Conservation (phyloP, 2,888 invertebrate genomes). For the Sinelater perroti region DNA sequence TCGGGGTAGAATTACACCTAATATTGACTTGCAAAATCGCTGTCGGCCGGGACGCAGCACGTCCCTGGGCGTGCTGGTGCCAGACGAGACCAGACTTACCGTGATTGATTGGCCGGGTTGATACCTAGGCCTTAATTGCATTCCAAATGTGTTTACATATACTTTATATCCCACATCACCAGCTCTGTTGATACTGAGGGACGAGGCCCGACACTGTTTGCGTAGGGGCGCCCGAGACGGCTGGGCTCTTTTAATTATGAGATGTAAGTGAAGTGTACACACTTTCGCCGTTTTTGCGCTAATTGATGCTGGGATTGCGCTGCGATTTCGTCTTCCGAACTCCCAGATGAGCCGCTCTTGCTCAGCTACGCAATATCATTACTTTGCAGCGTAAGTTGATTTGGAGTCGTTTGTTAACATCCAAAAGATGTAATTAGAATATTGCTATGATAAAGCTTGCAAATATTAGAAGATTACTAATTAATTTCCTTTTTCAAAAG, state of each 20-base stretch:
- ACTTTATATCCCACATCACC: conserved; percentile 55
- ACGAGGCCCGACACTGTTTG: conserved; percentile 47
- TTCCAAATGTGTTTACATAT: conserved; percentile 60
- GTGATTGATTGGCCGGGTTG: conserved; percentile 60
- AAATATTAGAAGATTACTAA: no score
- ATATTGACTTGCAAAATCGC: conserved; percentile 61
- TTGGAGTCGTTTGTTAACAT: no score
- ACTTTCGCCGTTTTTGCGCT: conserved; percentile 45
- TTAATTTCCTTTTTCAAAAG: no score
- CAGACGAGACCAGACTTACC: conserved; percentile 59
- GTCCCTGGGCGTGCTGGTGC: conserved; percentile 58
- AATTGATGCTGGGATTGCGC: conserved; percentile 45
- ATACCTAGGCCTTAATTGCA: conserved; percentile 60
- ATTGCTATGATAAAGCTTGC: no score
- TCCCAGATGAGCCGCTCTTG: no score
- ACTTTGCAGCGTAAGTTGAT: no score
- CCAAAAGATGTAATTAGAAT: no score
- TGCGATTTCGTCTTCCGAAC: conserved; percentile 17
- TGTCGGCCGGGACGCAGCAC: conserved; percentile 54
- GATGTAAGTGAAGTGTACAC: conserved; percentile 53
- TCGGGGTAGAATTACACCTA: conserved; percentile 55
- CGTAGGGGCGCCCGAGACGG: conserved; percentile 50
- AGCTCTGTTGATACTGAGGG: conserved; percentile 45
- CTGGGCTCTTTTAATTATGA: conserved; percentile 55
- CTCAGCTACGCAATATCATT: no score